Conservation (phyloP, 2,888 invertebrate genomes). For the Lithosia quadra region DNA sequence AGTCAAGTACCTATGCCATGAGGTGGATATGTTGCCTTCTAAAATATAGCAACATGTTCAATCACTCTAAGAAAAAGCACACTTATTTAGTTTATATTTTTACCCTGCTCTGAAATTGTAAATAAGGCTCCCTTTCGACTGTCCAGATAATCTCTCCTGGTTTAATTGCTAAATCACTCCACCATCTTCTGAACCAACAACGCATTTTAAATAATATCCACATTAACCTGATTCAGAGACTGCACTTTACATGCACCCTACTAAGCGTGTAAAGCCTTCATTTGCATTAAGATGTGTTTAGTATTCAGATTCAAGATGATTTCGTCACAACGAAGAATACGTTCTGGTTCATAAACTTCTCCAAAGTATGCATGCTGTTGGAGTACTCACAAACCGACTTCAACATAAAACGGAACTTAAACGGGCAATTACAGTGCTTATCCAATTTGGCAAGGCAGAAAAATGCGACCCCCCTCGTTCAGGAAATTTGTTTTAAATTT, state of each 20-base stretch:
- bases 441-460: constrained; percentile 85
- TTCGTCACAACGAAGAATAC: constrained; percentile 51
- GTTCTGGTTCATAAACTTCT: constrained; percentile 74
- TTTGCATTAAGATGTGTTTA: constrained; percentile 43
- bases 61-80: constrained; percentile 47
- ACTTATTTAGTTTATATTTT: constrained; percentile 47
- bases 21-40: no score
- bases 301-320: constrained; percentile 55
- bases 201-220: background rate
- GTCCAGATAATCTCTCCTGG: constrained; percentile 37
- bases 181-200: constrained; percentile 23
- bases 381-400: constrained; percentile 66
- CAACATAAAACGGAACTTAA: constrained; percentile 67
- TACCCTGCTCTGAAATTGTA: constrained; percentile 27
- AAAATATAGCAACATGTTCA: constrained; percentile 21
- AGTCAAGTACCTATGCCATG: no score
- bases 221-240: constrained; percentile 8
- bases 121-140: constrained; percentile 32
- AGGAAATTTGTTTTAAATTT: constrained; percentile 87
- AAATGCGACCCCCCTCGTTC: constrained; percentile 83
- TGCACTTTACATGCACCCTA: constrained; percentile 6
- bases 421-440: constrained; percentile 85
- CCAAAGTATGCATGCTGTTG: constrained; percentile 65
- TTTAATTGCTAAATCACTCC: constrained; percentile 41
- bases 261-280: constrained; percentile 28